Base-by-base conservation (phyloP, 2,888 invertebrate species). In the Clivina fossor region DNA sequence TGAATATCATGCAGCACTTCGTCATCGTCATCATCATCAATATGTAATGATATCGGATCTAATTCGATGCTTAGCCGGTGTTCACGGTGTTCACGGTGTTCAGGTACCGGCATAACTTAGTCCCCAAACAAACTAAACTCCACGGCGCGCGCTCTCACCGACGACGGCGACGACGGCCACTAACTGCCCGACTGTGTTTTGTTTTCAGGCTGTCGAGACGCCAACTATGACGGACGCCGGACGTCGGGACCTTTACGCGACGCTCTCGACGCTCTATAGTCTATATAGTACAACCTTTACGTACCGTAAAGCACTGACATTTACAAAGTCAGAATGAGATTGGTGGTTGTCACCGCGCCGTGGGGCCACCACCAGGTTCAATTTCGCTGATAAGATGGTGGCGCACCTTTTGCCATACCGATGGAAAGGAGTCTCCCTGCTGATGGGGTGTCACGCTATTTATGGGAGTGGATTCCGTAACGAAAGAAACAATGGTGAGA, bases 251-350 rank as follows among this genome's bases (percentile, higher is more conserved):
- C 40, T 50, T 50, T 40, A 38, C 37, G 20, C 50, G 26, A 43
- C 43, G 43, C 15, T 22, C 41, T 51, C 43, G 20, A 41, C 51
- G 33, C 41, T 28, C 24, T n/a, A n/a, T n/a, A n/a, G n/a, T n/a
- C n/a, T n/a, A n/a, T n/a, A n/a, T n/a, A n/a, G n/a, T n/a, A n/a
- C n/a, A n/a, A n/a, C n/a, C n/a, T 54, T 46, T 46, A 46, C 54
- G 44, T 35, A 54, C 54, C 54, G 54, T 54, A 35, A 22, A 44
- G 54, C 30, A 19, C 50, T 44, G 44, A 44, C 47, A 47, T 35
- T 47, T 47, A 18, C 22, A 13, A 30, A 7, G 26, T 5, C 26
- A 26, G 24, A 44, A 44, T n/a, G n/a, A 44, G 44, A 32, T 44
- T 44, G 44, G 9, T 26, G 16, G 15, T 11, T 28, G 32, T 44